Evolutionary conservation across 2,113 vertebrate species (phyloP), one percentile per base, ranked within the genome.

Genomic region (Noturus placidus): DNA sequence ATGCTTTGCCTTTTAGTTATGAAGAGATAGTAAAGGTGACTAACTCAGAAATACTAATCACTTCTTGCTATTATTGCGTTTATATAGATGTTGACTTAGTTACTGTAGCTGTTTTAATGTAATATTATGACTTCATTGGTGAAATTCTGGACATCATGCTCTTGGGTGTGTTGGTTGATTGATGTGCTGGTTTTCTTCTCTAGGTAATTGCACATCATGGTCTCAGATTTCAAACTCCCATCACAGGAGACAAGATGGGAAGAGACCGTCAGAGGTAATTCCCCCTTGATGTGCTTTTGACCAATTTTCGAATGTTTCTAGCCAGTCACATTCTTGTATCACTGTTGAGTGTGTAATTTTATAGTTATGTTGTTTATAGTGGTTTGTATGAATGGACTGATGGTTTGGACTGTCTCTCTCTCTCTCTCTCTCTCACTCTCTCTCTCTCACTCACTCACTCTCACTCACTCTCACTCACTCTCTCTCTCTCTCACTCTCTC

Each of bases 191-290:
- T 52, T 89, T 59, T 89, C 85, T 82, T 87, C 87, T 85, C 4
- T 93, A 99, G 98, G 98, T 95, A 95, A 96, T 82, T 99, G 97
- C 11, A 97, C 97, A 10, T 96, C 96, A n/a, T 99, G 97, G 97
- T 99, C 98, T 27, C 98, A 99, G 91, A 96, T 97, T 89, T 98
- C 97, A 88, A 96, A 94, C 30, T 96, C 97, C 19, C 96, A 95
- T 76, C 96, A 92, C 74, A 95, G 93, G 88, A 96, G 96, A 88
- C 95, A 95, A 50, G 95, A 96, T 46, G 97, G 98, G 38, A 95
- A 95, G 87, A 99, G 99, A 91, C 97, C 97, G 67, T 99, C 98
- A 0, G 98, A 99, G 97, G 98, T 99, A 96, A 35, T 80, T 14
- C 63, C 22, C 22, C 25, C 27, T 57, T 0, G 17, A 10, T 38